Conservation (phyloP, 2,113 vertebrate species). For the Scytalopus superciliaris region DNA sequence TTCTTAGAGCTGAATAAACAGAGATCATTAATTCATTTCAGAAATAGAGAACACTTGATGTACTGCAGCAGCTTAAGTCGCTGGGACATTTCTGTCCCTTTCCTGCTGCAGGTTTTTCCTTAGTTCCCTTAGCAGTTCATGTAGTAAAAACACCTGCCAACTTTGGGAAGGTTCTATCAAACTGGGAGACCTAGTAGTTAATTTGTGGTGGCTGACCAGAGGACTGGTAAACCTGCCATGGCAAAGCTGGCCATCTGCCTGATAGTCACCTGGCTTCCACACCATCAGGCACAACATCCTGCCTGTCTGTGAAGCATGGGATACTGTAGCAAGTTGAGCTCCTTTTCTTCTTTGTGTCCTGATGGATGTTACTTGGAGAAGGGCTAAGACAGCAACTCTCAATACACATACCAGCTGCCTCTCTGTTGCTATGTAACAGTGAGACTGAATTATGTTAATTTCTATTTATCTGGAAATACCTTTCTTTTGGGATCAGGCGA, state of each 20-base stretch:
- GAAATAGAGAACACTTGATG: neutral
- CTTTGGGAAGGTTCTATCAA: neutral
- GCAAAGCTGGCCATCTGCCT: neutral
- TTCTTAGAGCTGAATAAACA: neutral
- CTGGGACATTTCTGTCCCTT: neutral
- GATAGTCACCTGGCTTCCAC: neutral
- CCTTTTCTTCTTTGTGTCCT: neutral
- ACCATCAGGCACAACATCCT: fast-evolving
- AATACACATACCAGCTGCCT: neutral
- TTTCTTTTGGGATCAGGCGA: neutral
- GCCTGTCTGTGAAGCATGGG: neutral
- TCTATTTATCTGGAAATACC: neutral
- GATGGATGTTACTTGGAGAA: neutral
- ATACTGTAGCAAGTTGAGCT: neutral
- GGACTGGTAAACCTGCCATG: neutral
- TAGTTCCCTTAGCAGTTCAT: neutral
- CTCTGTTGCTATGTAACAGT: neutral
- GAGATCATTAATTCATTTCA: neutral
- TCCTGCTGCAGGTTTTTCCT: neutral
- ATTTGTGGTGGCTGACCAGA: neutral
- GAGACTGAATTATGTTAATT: neutral
- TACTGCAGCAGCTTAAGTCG: neutral
- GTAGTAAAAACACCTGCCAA: fast-evolving
- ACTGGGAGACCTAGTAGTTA: neutral
- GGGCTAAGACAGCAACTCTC: neutral